phyloP scores from a whole-genome alignment of 2,797 vertebrate species.

The Sebastes kiyomatsui region DNA sequence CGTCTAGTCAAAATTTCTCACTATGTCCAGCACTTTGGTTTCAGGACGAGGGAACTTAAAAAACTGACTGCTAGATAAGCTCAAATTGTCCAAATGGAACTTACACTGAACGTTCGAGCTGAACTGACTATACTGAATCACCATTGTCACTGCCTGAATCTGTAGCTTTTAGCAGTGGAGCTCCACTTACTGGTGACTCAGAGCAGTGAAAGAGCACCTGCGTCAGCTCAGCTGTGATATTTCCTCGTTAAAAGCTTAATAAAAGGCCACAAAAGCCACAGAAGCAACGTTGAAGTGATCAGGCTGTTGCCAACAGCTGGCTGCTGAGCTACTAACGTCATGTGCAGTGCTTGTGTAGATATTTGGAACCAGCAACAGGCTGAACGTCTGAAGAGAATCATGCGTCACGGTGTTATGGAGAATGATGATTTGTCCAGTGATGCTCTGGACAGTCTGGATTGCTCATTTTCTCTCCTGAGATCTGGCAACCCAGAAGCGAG shows the following conservation, averaged over 20 bases:
- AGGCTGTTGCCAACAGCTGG: not conserved
- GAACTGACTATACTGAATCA: not conserved
- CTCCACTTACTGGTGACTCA: slow-evolving; percentile 30
- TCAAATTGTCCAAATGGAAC: not conserved
- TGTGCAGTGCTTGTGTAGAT: not conserved
- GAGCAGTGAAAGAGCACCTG: not conserved
- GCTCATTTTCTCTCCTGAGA: not conserved
- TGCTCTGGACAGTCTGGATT: not conserved
- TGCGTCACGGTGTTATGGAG: not conserved
- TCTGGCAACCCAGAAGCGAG: not conserved
- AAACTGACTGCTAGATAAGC: not conserved
- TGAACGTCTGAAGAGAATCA: not conserved
- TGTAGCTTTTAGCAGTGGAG: slow-evolving; percentile 4
- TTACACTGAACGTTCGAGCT: not conserved
- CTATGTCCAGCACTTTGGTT: not conserved
- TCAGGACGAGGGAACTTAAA: not conserved
- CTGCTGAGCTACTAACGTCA: not conserved
- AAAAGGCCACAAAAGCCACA: slow-evolving; percentile 3
- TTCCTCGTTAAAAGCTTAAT: slow-evolving; percentile 9
- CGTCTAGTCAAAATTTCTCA: not conserved
- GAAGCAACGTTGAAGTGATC: not conserved
- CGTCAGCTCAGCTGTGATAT: not conserved
- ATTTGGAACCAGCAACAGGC: not conserved
- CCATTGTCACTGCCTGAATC: not conserved
- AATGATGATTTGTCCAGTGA: not conserved